Evolutionary conservation across 2,797 vertebrate species (phyloP).

Genomic region (Sebastes matsubarae): DNA sequence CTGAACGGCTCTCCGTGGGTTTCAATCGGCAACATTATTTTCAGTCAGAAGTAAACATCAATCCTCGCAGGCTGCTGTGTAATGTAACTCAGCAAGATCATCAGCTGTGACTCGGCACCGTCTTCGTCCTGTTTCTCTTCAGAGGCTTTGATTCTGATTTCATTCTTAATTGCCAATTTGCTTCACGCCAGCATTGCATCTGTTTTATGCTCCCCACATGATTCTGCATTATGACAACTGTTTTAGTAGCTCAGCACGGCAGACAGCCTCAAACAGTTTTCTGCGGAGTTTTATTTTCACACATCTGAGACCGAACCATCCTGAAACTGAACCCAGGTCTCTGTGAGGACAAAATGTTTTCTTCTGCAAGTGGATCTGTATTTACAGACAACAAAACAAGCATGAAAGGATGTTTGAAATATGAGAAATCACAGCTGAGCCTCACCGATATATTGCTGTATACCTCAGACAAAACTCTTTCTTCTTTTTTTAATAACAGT

Average conservation of each 20-base stretch:
- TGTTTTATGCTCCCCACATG: slow-evolving; percentile 33
- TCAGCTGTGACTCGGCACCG: neutral
- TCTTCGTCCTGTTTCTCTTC: slow-evolving; percentile 7
- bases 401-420: slow-evolving; percentile 8
- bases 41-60: neutral
- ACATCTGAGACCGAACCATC: slow-evolving; percentile 1
- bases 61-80: neutral
- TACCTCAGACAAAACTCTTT: neutral
- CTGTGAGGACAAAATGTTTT: neutral
- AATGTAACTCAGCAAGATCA: slow-evolving; percentile 25
- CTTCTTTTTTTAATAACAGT: slow-evolving; percentile 7
- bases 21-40: neutral
- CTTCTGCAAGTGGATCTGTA: slow-evolving; percentile 3
- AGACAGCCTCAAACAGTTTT: slow-evolving; percentile 14
- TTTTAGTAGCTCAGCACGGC: slow-evolving; percentile 15
- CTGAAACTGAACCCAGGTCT: slow-evolving; percentile 5
- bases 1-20: neutral
- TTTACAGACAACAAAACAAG: slow-evolving; percentile 13
- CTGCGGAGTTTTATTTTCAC: neutral
- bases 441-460: neutral
- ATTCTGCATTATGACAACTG: neutral
- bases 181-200: slow-evolving; percentile 51
- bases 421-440: slow-evolving; percentile 8
- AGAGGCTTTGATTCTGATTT: slow-evolving; percentile 25
- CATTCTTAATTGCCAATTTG: slow-evolving; percentile 61